Percentiles rank a stretch among this genome's conserved stretches.
These are phyloP conservation scores for Chionomys nivalis DNA, from an alignment of 2,113 vertebrate genomes.

Conservation along the genomic window DNA sequence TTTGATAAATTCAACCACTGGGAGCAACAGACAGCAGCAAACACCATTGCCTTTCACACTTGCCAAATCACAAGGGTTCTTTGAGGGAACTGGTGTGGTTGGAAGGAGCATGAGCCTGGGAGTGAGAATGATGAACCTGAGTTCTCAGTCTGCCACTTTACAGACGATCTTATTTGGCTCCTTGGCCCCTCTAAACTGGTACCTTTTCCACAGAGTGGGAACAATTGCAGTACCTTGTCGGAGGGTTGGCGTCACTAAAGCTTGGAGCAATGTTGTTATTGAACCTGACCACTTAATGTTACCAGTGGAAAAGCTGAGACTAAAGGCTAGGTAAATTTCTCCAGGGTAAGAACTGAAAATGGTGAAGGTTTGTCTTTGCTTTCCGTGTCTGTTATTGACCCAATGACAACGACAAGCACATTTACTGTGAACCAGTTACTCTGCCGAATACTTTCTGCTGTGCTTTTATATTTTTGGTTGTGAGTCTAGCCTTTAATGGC, in stretches of 20 bases:
- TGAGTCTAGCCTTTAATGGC: no score
- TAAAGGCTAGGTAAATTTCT: background rate
- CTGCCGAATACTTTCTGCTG: no score
- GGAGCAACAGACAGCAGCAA: background rate
- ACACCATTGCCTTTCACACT: background rate
- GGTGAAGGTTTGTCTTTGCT: background rate
- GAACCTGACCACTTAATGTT: background rate
- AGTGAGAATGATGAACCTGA: background rate
- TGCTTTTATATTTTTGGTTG: background rate
- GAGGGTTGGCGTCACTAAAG: background rate
- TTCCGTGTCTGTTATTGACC: background rate
- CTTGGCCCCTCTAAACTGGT: background rate
- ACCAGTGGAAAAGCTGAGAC: background rate
- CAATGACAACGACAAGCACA: background rate
- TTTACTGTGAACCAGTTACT: background rate
- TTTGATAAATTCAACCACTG: background rate
- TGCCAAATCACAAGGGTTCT: background rate
- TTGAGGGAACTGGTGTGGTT: background rate
- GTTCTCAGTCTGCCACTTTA: background rate
- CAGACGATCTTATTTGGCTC: background rate
- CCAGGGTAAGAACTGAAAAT: background rate
- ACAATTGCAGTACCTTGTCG: background rate
- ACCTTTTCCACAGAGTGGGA: background rate
- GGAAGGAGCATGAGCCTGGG: background rate
- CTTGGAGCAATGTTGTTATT: background rate